These are phyloP conservation scores for Thinocorus orbignyianus DNA, from an alignment of 2,113 vertebrate species.

Conservation along the genomic window DNA sequence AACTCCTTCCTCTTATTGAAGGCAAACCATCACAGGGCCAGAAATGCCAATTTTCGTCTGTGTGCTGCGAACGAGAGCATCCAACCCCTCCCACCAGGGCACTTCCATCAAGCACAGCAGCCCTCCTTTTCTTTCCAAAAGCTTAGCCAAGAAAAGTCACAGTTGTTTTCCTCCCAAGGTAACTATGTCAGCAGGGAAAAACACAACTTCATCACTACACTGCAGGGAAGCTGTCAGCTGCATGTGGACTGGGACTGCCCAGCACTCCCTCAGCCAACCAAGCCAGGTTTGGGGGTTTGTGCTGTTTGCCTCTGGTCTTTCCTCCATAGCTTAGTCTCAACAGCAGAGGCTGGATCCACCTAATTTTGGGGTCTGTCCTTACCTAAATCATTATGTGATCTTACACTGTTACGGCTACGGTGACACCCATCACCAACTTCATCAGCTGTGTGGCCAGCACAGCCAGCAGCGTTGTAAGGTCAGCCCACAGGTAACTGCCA, in stretches of 20 bases:
- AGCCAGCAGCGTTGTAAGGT: fast-evolving
- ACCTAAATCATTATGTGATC: not conserved
- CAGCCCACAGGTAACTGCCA: not conserved
- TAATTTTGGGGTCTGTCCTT: not conserved
- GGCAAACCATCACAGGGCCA: not conserved
- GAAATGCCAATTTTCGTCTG: not conserved
- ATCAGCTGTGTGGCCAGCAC: fast-evolving
- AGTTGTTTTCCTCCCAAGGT: not conserved
- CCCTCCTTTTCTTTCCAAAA: not conserved
- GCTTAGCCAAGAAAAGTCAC: not conserved
- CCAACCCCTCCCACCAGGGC: fast-evolving
- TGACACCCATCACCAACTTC: not conserved
- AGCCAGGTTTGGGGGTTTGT: not conserved
- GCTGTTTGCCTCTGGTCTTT: not conserved
- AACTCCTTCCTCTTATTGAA: not conserved
- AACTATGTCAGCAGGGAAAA: not conserved
- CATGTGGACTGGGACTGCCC: not conserved
- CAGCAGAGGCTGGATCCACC: not conserved
- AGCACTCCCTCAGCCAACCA: not conserved
- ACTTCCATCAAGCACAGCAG: not conserved
- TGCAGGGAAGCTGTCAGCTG: not conserved
- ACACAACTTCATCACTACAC: not conserved
- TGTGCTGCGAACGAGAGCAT: not conserved
- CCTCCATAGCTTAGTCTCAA: not conserved
- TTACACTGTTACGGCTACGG: not conserved